A percentile compares a stretch with the other conserved stretches of the same genome.
phyloP scores from a whole-genome alignment of 2,888 invertebrate genomes.

The Thera obeliscata region DNA sequence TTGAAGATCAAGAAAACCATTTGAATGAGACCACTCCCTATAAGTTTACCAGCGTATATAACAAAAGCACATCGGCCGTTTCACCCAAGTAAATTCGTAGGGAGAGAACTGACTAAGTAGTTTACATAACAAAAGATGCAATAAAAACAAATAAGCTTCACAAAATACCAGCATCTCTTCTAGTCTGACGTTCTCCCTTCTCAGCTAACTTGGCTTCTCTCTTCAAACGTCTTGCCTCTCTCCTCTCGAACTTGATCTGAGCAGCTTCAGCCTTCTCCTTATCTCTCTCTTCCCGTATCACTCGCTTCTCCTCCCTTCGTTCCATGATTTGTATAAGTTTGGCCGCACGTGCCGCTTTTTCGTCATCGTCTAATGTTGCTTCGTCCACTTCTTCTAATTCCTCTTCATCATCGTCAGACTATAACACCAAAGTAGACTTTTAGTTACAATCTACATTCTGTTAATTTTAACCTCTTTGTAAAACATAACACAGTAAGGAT shows the following conservation, averaged over 20 bases:
- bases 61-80: no score
- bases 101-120: no score
- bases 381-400: constrained; percentile 74
- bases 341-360: constrained; percentile 62
- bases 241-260: constrained; percentile 62
- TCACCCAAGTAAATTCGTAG: no score
- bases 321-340: constrained; percentile 58
- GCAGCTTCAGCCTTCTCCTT: constrained; percentile 58
- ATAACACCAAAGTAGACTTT: background rate
- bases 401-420: constrained; percentile 65
- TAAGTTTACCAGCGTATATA: no score
- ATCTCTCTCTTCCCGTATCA: constrained; percentile 61
- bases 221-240: constrained; percentile 64
- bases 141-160: background rate
- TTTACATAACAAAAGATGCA: background rate
- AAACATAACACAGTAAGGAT: no score
- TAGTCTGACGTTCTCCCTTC: constrained; percentile 60
- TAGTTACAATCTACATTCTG: background rate
- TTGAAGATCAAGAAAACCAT: no score
- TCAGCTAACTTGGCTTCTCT: constrained; percentile 65
- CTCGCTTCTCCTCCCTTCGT: constrained; percentile 57
- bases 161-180: constrained; percentile 63
- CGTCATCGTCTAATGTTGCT: constrained; percentile 71
- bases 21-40: no score
- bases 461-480: no score